Base-by-base conservation (phyloP, 2,888 invertebrate genomes). In the Polia nebulosa region DNA sequence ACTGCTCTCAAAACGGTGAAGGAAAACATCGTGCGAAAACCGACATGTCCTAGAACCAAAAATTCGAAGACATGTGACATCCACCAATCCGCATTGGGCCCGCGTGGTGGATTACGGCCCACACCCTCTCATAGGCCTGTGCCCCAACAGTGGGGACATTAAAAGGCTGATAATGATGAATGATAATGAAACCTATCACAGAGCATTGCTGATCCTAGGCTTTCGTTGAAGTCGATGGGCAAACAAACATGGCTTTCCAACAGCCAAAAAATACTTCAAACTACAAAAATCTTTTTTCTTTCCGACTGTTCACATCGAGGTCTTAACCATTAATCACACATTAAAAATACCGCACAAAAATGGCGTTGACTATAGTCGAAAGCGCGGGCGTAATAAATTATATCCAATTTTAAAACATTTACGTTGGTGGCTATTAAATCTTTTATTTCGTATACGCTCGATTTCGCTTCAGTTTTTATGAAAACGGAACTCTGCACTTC, bases 371-470 rank as follows among this genome's bases (percentile, higher is more conserved):
- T 71, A 63, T 61, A 34, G 63, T 62, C 53, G 39, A 67, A 66
- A 80, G 60, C 71, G 56, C 49, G 70, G 25, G 39, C 41, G 51
- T 69, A 71, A 81, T 82, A 80, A 81, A 82, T 82, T 80, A 71
- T 52, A 58, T 36, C 11, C 29, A 29, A 64, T 68, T 74, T 80
- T 53, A 77, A 81, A 76, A 74, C 65, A 73, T 77, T 76, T 66
- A 57, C 53, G 60, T n/a, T 11, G 62, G 60, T 49, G 34, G 65
- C 44, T 39, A 56, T 62, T 45, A 65, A 60, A 62, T 65, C 25
- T 60, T 70, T 76, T 79, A 60, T 71, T 80, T 62, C 62, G 55
- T 63, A 22, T 27, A 51, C 49, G 45, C 62, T 55, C 45, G 57
- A 80, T 64, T 80, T 61, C 13, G n/a, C 17, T 60, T 34, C 45